phyloP scores from a whole-genome alignment of 2,888 invertebrate genomes.

The Amiota minor region DNA sequence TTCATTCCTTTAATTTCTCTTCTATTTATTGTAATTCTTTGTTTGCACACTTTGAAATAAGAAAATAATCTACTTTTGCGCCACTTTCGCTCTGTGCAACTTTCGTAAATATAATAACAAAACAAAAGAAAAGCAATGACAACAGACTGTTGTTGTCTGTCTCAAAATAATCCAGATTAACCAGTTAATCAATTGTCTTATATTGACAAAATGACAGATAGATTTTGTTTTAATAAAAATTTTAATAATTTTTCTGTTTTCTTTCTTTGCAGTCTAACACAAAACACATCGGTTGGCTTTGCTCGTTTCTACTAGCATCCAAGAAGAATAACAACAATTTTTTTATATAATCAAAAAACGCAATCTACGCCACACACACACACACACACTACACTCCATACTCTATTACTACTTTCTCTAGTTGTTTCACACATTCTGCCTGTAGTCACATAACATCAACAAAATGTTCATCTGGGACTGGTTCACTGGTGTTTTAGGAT shows the following conservation, averaged over 20 bases:
- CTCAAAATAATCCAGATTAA: background rate
- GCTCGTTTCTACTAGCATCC: slow-evolving; percentile 48
- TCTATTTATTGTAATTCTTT: too few relatives aligned
- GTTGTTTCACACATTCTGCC: too few relatives aligned
- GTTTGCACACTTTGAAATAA: too few relatives aligned
- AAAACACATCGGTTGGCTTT: slow-evolving; percentile 44
- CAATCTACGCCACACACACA: slow-evolving; percentile 41
- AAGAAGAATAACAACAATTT: slow-evolving; percentile 32
- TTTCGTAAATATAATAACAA: too few relatives aligned
- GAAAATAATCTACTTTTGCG: slow-evolving; percentile 37
- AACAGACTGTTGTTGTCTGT: slow-evolving; percentile 13
- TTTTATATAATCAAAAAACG: slow-evolving; percentile 31
- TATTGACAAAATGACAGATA: slow-evolving; percentile 34
- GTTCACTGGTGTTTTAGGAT: slow-evolving; percentile 94
- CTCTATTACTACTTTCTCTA: too few relatives aligned
- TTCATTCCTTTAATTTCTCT: too few relatives aligned
- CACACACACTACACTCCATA: slow-evolving; percentile 40
- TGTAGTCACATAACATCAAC: slow-evolving; percentile 30
- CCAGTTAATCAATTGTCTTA: background rate
- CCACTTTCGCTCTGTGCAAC: too few relatives aligned
- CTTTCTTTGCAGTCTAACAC: slow-evolving; percentile 42
- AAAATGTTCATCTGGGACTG: slow-evolving; percentile 96
- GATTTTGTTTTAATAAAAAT: too few relatives aligned
- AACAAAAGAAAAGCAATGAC: too few relatives aligned
- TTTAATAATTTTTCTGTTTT: slow-evolving; percentile 32